Conservation (phyloP, 2,888 invertebrate species). For the Acrobasis suavella region DNA sequence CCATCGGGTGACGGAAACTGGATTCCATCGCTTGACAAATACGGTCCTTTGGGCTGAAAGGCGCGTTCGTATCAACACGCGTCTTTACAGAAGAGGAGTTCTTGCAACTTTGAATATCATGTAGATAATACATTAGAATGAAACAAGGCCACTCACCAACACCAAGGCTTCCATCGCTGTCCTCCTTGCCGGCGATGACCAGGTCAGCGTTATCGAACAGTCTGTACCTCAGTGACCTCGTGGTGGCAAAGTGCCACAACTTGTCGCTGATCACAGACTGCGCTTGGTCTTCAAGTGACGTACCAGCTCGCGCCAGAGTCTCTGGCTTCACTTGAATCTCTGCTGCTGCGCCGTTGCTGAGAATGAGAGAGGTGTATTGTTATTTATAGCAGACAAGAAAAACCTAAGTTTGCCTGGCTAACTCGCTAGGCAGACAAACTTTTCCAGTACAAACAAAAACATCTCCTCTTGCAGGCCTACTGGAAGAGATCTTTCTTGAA, state of each 20-base stretch:
- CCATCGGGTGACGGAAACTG: too few species aligned
- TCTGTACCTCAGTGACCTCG: constrained; percentile 90
- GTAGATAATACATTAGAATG: not conserved
- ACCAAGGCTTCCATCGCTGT: constrained; percentile 86
- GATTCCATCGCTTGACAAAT: too few species aligned
- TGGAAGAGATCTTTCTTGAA: too few species aligned
- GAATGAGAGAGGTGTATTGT: constrained; percentile 34
- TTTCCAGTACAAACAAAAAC: too few species aligned
- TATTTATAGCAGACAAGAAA: not conserved
- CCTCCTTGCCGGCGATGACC: constrained; percentile 86
- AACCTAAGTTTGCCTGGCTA: too few species aligned
- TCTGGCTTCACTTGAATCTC: constrained; percentile 80
- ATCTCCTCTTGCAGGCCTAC: too few species aligned
- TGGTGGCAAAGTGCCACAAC: constrained; percentile 88
- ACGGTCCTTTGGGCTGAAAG: too few species aligned
- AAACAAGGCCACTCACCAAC: constrained; percentile 71
- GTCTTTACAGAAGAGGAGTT: too few species aligned
- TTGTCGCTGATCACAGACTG: constrained; percentile 88
- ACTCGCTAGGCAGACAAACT: too few species aligned
- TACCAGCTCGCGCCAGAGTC: constrained; percentile 78
- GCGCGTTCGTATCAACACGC: too few species aligned
- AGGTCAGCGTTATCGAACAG: constrained; percentile 90
- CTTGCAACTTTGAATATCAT: too few species aligned
- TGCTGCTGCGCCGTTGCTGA: constrained; percentile 68
- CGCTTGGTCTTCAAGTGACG: constrained; percentile 84